Evolutionary conservation across 1,140 invertebrate species (phyloP).

Genomic region (Micrasema minimum): DNA sequence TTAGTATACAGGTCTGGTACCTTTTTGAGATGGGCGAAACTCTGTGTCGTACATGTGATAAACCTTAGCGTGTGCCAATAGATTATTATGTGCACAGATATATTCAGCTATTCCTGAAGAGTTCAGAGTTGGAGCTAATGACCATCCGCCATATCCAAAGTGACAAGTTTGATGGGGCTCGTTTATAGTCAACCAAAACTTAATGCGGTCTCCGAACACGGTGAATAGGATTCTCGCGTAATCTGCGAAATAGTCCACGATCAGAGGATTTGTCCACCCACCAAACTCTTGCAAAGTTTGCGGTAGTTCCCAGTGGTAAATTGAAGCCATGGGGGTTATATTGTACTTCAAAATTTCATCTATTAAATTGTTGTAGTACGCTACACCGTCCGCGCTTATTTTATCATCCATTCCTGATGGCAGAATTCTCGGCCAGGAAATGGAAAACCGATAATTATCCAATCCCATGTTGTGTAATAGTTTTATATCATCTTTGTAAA

Average conservation of each 20-base stretch:
- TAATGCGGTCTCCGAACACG: slow-evolving; percentile 62
- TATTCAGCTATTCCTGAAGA: slow-evolving; percentile 61
- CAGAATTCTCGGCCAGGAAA: slow-evolving; percentile 67
- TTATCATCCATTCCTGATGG: slow-evolving; percentile 61
- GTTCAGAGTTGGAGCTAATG: slow-evolving; percentile 53
- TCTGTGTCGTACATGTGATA: slow-evolving; percentile 59
- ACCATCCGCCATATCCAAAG: slow-evolving; percentile 43
- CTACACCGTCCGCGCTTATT: slow-evolving; percentile 64
- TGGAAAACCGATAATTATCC: slow-evolving; percentile 67
- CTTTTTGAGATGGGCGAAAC: slow-evolving; percentile 55
- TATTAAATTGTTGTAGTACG: slow-evolving; percentile 69
- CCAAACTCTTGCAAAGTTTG: slow-evolving; percentile 59
- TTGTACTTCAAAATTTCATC: slow-evolving; percentile 61
- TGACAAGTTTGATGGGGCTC: slow-evolving; percentile 63
- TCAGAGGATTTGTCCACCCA: slow-evolving; percentile 67
- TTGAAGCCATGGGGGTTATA: slow-evolving; percentile 66
- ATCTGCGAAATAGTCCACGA: slow-evolving; percentile 63
- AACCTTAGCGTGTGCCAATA: slow-evolving; percentile 59
- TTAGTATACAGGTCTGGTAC: too few species aligned
- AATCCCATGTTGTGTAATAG: slow-evolving; percentile 63
- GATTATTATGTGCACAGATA: slow-evolving; percentile 57
- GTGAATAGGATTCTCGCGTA: slow-evolving; percentile 62
- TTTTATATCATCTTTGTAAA: slow-evolving; percentile 68
- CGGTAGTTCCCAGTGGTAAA: slow-evolving; percentile 54
- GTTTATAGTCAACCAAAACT: slow-evolving; percentile 65